Evolutionary conservation across 2,797 vertebrate species (phyloP).

Genomic region (Oreortyx pictus): DNA sequence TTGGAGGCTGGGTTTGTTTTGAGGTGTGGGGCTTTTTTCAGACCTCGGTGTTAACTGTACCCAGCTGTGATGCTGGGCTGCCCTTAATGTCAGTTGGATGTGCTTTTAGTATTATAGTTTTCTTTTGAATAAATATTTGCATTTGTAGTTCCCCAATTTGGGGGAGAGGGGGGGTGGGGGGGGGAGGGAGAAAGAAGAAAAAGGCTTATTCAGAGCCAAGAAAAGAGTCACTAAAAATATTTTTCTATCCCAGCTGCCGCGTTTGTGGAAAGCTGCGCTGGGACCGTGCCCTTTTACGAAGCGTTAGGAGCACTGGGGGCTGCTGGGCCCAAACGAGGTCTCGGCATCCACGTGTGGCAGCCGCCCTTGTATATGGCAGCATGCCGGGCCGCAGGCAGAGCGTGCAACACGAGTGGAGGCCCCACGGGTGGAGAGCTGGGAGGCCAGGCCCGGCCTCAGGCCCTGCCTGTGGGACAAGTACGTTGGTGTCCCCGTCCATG

Average conservation of each 20-base stretch:
- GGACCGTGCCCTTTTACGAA: slow-evolving; percentile 12
- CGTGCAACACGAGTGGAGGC: background rate
- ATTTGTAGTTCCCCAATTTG: slow-evolving; percentile 60
- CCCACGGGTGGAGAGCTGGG: background rate
- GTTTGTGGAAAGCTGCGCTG: background rate
- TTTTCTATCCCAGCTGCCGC: slow-evolving; percentile 43
- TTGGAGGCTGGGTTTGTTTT: slow-evolving; percentile 42
- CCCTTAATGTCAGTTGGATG: slow-evolving; percentile 61
- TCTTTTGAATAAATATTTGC: slow-evolving; percentile 74
- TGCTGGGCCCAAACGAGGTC: background rate
- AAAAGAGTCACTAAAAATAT: slow-evolving; percentile 67
- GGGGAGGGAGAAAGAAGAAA: slow-evolving; percentile 17
- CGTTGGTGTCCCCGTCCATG: rapidly evolving
- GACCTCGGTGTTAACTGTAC: slow-evolving; percentile 50
- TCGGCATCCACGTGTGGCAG: background rate
- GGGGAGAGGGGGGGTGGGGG: background rate
- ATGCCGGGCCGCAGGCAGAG: background rate
- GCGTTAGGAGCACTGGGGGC: background rate
- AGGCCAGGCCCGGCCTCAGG: background rate
- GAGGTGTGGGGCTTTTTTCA: slow-evolving; percentile 45
- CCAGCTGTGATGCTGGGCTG: slow-evolving; percentile 51
- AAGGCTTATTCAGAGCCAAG: slow-evolving; percentile 67
- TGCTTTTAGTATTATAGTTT: slow-evolving; percentile 69
- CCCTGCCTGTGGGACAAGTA: rapidly evolving
- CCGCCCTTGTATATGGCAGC: background rate